phyloP scores from a whole-genome alignment of 2,888 invertebrate genomes.

The Sussaba pulchella region DNA sequence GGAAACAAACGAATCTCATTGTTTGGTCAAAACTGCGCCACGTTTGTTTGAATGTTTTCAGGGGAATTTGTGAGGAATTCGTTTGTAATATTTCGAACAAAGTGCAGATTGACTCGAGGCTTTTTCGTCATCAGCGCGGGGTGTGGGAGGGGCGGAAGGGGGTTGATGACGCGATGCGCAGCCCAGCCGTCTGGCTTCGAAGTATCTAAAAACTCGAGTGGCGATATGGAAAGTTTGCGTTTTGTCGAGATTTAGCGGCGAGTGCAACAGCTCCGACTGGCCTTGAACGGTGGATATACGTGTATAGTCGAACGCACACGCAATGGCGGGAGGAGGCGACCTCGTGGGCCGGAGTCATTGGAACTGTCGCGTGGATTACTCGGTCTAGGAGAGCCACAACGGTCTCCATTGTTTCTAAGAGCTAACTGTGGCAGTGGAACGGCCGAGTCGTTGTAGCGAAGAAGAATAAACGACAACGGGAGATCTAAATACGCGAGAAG shows the following conservation, averaged over 20 bases:
- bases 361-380: slow-evolving; percentile 21
- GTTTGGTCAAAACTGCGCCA: background rate
- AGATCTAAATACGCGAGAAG: background rate
- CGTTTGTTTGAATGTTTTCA: background rate
- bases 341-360: slow-evolving; percentile 55
- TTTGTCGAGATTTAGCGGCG: slow-evolving; percentile 51
- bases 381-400: slow-evolving; percentile 5
- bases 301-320: slow-evolving; percentile 11
- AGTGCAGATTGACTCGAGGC: background rate
- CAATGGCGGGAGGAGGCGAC: slow-evolving; percentile 38
- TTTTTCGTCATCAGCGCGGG: background rate
- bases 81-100: background rate
- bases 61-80: background rate
- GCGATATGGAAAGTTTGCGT: slow-evolving; percentile 48
- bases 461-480: background rate
- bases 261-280: slow-evolving; percentile 56
- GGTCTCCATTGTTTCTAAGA: slow-evolving; percentile 15
- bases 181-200: background rate
- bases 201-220: slow-evolving; percentile 23
- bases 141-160: too few species aligned
- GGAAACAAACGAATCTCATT: too few species aligned
- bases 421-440: slow-evolving; percentile 25
- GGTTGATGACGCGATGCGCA: background rate
- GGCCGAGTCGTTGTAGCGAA: background rate
- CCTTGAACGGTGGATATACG: slow-evolving; percentile 51